Base-by-base conservation (phyloP, 1,140 invertebrate genomes). In the Conus betulinus region DNA sequence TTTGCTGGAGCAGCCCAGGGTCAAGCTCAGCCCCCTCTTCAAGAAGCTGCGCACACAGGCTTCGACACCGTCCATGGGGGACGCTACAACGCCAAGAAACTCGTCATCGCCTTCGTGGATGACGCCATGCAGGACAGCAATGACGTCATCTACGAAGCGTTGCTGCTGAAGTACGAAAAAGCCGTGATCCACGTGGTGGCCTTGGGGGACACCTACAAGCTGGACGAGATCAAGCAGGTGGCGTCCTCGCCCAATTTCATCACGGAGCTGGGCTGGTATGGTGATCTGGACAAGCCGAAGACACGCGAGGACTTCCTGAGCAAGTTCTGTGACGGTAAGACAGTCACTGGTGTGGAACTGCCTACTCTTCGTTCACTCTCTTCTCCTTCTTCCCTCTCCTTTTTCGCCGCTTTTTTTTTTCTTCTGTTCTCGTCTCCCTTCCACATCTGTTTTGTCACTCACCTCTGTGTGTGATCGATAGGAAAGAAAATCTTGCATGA, bases 31-130 rank as follows among this genome's bases (percentile, higher is more conserved):
- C 60, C 71, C 90, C 51, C 76, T 92, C 76, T 92, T 92, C 13
- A 88, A 89, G 39, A 89, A 90, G 57, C 87, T 91, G 39, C 57
- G 88, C 1, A 82, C 11, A 17, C 82, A 20, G 88, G 91, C 17
- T 92, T 90, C 87, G 87, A 88, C 8, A 5, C 84, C 25, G 79
- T 86, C 57, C 78, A 90, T 71, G 88, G 90, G 20, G 91, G 91
- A 20, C 78, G 90, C 20, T 20, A 52, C 15, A 88, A 74, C 8
- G 90, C 90, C 3, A 86, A 71, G 23, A 89, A 90, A 6, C 78
- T 91, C 8, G 90, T 88, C 23, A 81, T 91, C 39, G 57, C 90
- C 7, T 91, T 92, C 53, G 20, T 91, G 3, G 88, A 90, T 57
- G 81, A 88, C 87, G 85, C 53, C 10, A 57, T 87, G 74, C n/a